Base-by-base conservation (phyloP, 2,797 vertebrate species). In the Tiaroga cobitis region DNA sequence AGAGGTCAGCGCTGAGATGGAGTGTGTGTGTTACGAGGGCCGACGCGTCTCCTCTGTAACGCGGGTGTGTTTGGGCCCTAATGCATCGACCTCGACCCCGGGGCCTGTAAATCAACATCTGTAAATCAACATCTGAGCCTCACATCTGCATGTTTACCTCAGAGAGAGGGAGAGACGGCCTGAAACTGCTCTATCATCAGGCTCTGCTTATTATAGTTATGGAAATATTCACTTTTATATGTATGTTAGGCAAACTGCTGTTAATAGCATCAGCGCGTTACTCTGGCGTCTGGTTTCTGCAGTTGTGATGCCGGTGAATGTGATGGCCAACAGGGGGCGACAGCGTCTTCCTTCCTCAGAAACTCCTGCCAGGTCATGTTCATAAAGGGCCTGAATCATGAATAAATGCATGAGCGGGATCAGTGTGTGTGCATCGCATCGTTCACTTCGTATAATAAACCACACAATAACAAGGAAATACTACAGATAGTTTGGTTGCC, bases 11-110 rank as follows among this genome's bases (percentile, higher is more conserved):
- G 59, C 26, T 16, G 61, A 63, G 61, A 29, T 29, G 61, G 61
- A 29, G 61, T 19, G 91, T 92, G 92, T 94, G 93, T 51, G 49
- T 51, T 51, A 19, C 18, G 49, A 51, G 18, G 49, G 49, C 49
- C 49, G 49, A 19, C 49, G 49, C 18, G 84, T 89, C 86, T 49
- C 46, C 46, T 49, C 46, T 49, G 1, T 15, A 46, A 1, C 4
- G 43, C 4, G 13, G 46, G 46, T 16, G 77, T 87, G 89, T 92
- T 90, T 87, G 92, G 91, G 92, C 91, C 91, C 89, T 95, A 95
- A 95, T 95, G 94, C 93, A 94, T 94, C 93, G 93, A 91, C 92
- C 94, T 91, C 95, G 94, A 95, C 94, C 95, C 87, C 8, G 7
- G 46, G 76, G 5, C 51, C 80, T 90, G 91, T 95, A 94, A 95